phyloP scores from a whole-genome alignment of 2,888 invertebrate genomes.

The Ophion costatus region DNA sequence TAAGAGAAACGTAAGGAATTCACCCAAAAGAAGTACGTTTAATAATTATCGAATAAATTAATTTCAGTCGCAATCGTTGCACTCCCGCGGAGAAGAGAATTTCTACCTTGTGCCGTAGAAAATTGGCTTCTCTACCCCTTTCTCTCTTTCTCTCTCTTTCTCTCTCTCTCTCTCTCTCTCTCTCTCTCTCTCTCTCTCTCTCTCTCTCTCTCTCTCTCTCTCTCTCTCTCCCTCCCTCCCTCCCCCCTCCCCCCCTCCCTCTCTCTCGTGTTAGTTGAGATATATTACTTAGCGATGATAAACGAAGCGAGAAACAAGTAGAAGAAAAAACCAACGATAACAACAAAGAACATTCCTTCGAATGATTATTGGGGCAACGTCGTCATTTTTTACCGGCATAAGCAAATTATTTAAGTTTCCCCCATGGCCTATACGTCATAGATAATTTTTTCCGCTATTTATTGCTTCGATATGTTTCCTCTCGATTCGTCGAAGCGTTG shows the following conservation, averaged over 20 bases:
- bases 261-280: not conserved
- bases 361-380: conserved; percentile 42
- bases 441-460: conserved; percentile 1
- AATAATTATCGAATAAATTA: conserved; percentile 59
- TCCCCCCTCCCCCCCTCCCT: not conserved
- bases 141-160: conserved; percentile 4
- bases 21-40: conserved; percentile 37
- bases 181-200: too few relatives aligned
- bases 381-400: conserved; percentile 38
- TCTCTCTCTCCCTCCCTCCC: conserved; percentile 22
- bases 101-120: conserved; percentile 46
- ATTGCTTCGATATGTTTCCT: conserved; percentile 7
- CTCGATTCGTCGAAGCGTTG: not conserved
- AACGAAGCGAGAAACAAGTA: conserved; percentile 14
- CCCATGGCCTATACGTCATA: conserved; percentile 60
- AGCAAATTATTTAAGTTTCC: conserved; percentile 55
- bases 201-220: too few relatives aligned
- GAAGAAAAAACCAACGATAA: conserved; percentile 17
- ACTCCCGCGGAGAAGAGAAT: conserved; percentile 37
- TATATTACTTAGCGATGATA: conserved; percentile 13
- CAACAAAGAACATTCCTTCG: conserved; percentile 56
- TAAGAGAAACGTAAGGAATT: conserved; percentile 34
- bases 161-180: conserved; percentile 31
- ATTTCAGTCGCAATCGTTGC: conserved; percentile 65
- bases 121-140: conserved; percentile 30